phyloP scores from a whole-genome alignment of 2,888 invertebrate species.

The Hyppa rectilinea region DNA sequence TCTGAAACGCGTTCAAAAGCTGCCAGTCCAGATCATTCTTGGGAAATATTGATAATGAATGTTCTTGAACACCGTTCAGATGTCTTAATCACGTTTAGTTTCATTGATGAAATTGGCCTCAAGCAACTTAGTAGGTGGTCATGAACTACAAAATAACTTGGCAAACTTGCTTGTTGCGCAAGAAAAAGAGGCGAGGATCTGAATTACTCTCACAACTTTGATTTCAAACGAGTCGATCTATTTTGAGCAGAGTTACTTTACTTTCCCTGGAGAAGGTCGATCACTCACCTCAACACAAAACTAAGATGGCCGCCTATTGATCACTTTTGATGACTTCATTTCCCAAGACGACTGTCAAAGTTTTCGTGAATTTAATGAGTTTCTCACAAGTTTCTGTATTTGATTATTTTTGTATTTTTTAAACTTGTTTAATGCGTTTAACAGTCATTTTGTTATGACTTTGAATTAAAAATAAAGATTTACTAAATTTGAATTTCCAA shows the following conservation, averaged over 20 bases:
- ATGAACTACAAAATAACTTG: not conserved
- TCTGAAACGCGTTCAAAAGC: not conserved
- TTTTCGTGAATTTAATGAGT: conserved; percentile 51
- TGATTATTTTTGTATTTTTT: conserved; percentile 23
- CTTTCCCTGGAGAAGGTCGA: conserved; percentile 31
- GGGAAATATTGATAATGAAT: not conserved
- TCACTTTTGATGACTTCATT: conserved; percentile 50
- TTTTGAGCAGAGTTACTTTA: conserved; percentile 7
- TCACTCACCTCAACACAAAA: conserved; percentile 43
- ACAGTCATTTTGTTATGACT: not conserved
- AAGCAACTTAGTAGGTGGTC: not conserved
- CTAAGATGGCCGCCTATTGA: conserved; percentile 50
- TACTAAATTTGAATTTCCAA: too few species aligned
- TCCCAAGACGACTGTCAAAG: conserved; percentile 45
- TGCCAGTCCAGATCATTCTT: too few species aligned
- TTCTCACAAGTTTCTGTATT: conserved; percentile 22
- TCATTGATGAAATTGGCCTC: not conserved
- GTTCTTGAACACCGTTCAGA: not conserved
- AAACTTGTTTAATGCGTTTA: not conserved
- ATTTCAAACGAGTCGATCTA: conserved; percentile 11
- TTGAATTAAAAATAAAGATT: not conserved
- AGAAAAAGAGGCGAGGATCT: not conserved
- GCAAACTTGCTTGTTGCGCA: not conserved
- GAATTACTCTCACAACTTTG: conserved; percentile 5
- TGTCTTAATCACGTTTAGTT: not conserved